These are phyloP conservation scores for Linnaemya tessellans DNA, from an alignment of 2,888 invertebrate genomes.

Conservation along the genomic window DNA sequence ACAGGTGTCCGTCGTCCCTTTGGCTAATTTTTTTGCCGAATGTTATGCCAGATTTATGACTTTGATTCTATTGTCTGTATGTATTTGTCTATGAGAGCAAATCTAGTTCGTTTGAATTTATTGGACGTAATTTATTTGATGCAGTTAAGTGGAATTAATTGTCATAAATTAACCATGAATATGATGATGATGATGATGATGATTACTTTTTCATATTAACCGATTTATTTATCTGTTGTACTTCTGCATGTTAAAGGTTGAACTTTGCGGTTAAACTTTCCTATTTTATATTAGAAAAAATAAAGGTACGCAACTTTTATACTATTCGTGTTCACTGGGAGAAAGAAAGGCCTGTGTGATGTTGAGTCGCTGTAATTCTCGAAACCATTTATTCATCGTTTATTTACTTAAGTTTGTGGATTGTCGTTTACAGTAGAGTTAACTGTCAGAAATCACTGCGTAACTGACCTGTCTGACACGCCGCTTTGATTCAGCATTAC, in stretches of 20 bases:
- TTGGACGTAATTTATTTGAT: conserved; percentile 60
- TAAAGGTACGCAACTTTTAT: too few species aligned
- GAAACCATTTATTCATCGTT: too few species aligned
- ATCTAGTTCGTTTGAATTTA: conserved; percentile 46
- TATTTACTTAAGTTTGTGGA: too few species aligned
- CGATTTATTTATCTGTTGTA: conserved; percentile 26
- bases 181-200: conserved; percentile 67
- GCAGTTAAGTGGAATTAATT: conserved; percentile 67
- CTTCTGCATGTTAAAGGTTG: neutral
- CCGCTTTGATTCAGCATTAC: too few species aligned
- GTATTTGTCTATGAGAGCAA: conserved; percentile 16
- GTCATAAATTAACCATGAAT: conserved; percentile 67
- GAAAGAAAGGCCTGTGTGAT: too few species aligned
- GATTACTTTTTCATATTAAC: conserved; percentile 48
- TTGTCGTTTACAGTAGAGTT: too few species aligned
- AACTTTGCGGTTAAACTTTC: too few species aligned
- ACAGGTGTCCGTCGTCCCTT: conserved; percentile 69
- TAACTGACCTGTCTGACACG: too few species aligned
- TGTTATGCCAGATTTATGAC: conserved; percentile 66
- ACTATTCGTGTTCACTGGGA: too few species aligned
- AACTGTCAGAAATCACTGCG: too few species aligned
- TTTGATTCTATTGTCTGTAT: conserved; percentile 61
- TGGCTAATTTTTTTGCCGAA: conserved; percentile 47
- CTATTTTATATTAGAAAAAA: too few species aligned
- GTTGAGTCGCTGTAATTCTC: too few species aligned